Base-by-base conservation (phyloP, 2,888 invertebrate species). In the Syrphus vitripennis region DNA sequence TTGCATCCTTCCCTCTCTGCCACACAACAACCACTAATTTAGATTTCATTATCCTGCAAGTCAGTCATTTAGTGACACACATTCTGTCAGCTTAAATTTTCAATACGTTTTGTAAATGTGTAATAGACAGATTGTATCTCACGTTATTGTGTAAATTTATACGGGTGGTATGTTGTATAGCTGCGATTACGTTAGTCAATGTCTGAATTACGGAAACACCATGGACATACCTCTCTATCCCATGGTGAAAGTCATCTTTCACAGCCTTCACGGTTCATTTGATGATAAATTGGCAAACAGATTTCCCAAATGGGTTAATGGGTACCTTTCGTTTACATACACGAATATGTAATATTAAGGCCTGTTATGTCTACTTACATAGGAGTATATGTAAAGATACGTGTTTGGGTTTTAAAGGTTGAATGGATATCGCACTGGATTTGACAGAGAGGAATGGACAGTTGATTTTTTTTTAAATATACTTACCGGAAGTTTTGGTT, bases 201-300 rank as follows among this genome's bases (percentile, higher is more conserved):
- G 34, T 48, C 50, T 65, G 48, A 40, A 26, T 45, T 69, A n/a
- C 21, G 45, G 42, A 65, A 14, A 45, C 4, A 45, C 45, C 4
- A 19, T 10, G 24, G 24, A 40, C 26, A 16, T 29, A 14, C 10
- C 16, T 12, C 12, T 7, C 19, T 12, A 7, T 42, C 14, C 29
- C n/a, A 70, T 78, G 48, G 29, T 48, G 63, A 78, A 79, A 79
- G 45, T 14, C 63, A 70, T 76, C 70, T 45, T 57, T 81, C 65
- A 65, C 55, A 81, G 45, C 75, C 48, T 81, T 81, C 63, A 75
- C 37, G 63, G 55, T 70, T 57, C 48, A 79, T 79, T 72, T 71
- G 48, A 34, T 72, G 48, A 79, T 72, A 29, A 75, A 53, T 75
- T 53, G 40, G 29, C 19, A 42, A 72, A 34, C 42, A 31, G 45